phyloP scores from a whole-genome alignment of 1,140 invertebrate genomes.

The Eubasilissa regina region DNA sequence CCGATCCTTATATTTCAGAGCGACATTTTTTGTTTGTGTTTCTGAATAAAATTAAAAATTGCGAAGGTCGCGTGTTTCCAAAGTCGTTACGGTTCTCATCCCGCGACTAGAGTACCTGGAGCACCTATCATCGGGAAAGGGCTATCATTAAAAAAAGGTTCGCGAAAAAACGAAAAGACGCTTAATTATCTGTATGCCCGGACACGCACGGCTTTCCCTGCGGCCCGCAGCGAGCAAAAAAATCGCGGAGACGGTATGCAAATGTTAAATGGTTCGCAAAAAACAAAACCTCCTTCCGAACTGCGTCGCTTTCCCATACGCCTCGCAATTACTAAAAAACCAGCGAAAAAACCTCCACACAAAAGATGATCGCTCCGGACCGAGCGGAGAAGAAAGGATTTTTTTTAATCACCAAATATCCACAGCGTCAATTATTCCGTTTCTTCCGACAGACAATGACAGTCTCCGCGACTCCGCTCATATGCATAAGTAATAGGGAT shows the following conservation, averaged over 20 bases:
- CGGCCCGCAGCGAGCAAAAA: constrained; percentile 24
- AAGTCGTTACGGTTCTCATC: constrained; percentile 34
- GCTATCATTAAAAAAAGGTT: constrained; percentile 38
- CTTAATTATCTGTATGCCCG: constrained; percentile 50
- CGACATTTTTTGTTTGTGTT: constrained; percentile 9
- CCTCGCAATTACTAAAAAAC: constrained; percentile 34
- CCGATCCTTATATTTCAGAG: no score
- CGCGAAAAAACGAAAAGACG: constrained; percentile 19
- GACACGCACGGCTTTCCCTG: constrained; percentile 54
- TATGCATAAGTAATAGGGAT: constrained; percentile 60
- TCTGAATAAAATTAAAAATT: constrained; percentile 15
- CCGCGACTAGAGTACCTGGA: constrained; percentile 8
- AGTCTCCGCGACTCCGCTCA: constrained; percentile 30
- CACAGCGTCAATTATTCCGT: constrained; percentile 50
- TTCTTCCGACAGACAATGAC: constrained; percentile 50
- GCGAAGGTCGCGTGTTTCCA: background rate
- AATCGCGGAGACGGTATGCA: constrained; percentile 47
- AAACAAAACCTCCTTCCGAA: constrained; percentile 48
- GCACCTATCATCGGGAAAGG: background rate
- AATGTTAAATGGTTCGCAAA: constrained; percentile 48
- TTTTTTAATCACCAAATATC: constrained; percentile 26
- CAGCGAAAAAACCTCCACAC: constrained; percentile 46
- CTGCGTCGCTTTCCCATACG: constrained; percentile 52
- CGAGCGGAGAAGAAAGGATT: constrained; percentile 30
- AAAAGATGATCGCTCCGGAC: constrained; percentile 36